Base-by-base conservation (phyloP, 2,797 vertebrate species). In the Neosalanx taihuensis region DNA sequence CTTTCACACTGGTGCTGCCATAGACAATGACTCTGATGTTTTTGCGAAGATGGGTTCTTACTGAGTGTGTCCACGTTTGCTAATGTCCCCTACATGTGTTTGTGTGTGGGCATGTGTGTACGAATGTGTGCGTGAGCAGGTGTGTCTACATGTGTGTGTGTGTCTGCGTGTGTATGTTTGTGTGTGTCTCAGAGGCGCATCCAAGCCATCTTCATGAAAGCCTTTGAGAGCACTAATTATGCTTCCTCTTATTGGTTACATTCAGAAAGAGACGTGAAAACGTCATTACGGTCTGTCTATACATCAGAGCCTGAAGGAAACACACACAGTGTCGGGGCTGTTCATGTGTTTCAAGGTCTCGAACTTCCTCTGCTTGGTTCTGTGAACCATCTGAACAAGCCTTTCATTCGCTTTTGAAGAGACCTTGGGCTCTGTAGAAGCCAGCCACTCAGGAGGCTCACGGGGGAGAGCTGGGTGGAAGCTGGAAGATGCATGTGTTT, bases 191-290 rank as follows among this genome's bases (percentile, higher is more conserved):
- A 6, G 23, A 65, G 18, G 26, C n/a, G 49, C 29, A 35, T 35
- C 65, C 10, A 66, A n/a, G 26, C 49, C 46, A 9, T 72, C 17
- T 3, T 20, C 29, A 68, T 63, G 53, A 73, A 64, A 49, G 64
- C 26, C 26, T 60, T 56, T 15, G 17, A 56, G 57, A 59, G 23
- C 35, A 46, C n/a, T 65, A 49, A 29, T 66, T 10, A 30, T 23
- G 17, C 23, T 33, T 29, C 20, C 51, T 65, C 4, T 20, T 41
- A 31, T 59, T 41, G 64, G 31, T 46, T 49, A 9, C 35, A 49
- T 17, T 26, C 15, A 6, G 17, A 9, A 12, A 29, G 18, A 10
- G 6, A 46, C 63, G 46, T 23, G 15, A 59, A 66, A 60, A 61
- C 26, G 5, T 26, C 63, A 51, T 53, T 51, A 10, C 29, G 6